These are phyloP conservation scores for Apeltes quadracus DNA, from an alignment of 2,113 vertebrate genomes.

Conservation along the genomic window DNA sequence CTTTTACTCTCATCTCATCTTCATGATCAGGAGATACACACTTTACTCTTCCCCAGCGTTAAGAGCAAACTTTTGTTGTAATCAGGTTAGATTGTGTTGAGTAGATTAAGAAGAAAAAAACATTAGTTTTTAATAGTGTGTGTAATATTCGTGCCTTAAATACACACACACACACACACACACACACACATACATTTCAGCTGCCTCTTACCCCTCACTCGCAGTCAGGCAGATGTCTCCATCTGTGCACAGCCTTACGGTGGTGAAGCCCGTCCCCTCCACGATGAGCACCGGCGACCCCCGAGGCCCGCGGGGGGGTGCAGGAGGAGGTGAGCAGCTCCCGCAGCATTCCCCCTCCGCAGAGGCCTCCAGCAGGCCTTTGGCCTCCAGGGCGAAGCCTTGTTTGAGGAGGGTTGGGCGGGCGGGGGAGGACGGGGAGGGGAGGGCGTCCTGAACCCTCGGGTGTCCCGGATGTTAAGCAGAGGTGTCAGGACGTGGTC, in stretches of 20 bases:
- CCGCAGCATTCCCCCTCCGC: conserved; percentile 71
- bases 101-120: background rate
- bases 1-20: background rate
- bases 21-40: background rate
- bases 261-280: conserved; percentile 56
- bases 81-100: background rate
- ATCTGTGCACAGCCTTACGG: conserved; percentile 66
- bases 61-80: background rate
- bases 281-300: conserved; percentile 40
- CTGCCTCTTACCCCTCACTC: conserved; percentile 70
- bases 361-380: conserved; percentile 63
- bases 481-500: conserved; percentile 21
- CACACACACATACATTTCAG: background rate
- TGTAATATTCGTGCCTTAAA: background rate
- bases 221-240: conserved; percentile 54
- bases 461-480: conserved; percentile 18
- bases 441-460: conserved; percentile 12
- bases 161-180: conserved; percentile 1
- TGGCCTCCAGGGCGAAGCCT: conserved; percentile 75
- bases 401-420: background rate
- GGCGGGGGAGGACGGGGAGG: too few relatives aligned
- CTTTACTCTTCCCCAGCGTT: background rate
- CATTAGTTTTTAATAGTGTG: background rate
- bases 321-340: conserved; percentile 56
- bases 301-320: conserved; percentile 26